A percentile compares a stretch with the other conserved stretches of the same genome.
phyloP scores from a whole-genome alignment of 2,113 vertebrate species.

The Halcyon senegalensis region DNA sequence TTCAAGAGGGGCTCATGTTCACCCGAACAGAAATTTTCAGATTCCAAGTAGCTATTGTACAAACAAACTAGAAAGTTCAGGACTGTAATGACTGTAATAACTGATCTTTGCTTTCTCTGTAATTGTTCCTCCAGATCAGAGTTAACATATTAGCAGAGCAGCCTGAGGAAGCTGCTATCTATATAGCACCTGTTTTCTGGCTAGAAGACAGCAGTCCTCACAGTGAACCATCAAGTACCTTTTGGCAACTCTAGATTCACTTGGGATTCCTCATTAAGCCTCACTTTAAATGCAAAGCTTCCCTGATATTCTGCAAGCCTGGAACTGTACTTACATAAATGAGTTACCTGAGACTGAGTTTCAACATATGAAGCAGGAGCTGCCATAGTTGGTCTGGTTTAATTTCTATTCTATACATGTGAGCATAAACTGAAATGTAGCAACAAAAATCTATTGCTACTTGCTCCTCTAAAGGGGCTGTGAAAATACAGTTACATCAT shows the following conservation, averaged over 20 bases:
- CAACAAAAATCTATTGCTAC: background rate
- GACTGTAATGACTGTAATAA: background rate
- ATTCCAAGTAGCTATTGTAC: background rate
- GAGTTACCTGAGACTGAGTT: background rate
- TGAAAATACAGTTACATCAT: background rate
- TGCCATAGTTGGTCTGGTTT: background rate
- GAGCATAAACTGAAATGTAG: background rate
- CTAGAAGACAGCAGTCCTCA: background rate
- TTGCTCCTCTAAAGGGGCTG: rapidly evolving
- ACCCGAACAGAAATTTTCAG: background rate
- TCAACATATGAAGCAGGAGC: background rate
- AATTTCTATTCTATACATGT: background rate
- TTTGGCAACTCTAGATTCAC: background rate
- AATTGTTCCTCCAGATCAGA: background rate
- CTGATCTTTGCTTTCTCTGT: background rate
- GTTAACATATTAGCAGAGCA: background rate
- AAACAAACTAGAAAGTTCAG: background rate
- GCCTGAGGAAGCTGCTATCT: background rate
- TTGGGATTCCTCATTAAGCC: background rate
- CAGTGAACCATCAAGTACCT: background rate
- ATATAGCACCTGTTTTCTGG: background rate
- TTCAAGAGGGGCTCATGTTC: background rate
- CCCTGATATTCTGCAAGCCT: background rate
- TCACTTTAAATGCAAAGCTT: background rate
- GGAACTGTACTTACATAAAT: background rate